A percentile compares a stretch with the other conserved stretches of the same genome.
phyloP scores from a whole-genome alignment of 2,888 invertebrate genomes.

The Chrysolina americana region DNA sequence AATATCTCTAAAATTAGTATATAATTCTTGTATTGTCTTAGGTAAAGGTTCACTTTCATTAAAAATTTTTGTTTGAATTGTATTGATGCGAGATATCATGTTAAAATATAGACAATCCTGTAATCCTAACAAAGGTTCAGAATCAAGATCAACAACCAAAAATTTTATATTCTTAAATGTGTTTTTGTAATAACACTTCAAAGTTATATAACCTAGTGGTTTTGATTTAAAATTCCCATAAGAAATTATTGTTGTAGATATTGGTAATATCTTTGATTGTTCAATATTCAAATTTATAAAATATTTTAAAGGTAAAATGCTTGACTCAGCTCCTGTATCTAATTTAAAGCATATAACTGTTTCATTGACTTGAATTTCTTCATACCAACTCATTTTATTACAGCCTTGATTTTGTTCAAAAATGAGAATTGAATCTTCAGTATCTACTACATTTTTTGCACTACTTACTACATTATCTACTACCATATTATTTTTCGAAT shows the following conservation, averaged over 20 bases:
- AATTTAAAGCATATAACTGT: conserved; percentile 26
- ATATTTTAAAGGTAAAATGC: conserved; percentile 30
- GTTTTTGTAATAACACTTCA: conserved; percentile 32
- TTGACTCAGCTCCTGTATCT: conserved; percentile 32
- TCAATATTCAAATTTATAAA: conserved; percentile 19
- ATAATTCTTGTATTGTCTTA: conserved; percentile 33
- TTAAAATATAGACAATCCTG: conserved; percentile 34
- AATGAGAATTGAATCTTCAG: background rate
- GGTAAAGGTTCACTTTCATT: conserved; percentile 20
- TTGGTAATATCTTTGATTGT: conserved; percentile 6
- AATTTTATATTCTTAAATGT: conserved; percentile 24
- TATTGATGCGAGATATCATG: conserved; percentile 24
- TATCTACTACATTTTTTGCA: background rate
- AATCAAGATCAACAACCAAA: conserved; percentile 33
- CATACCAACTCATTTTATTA: background rate
- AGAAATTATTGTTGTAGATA: conserved; percentile 30
- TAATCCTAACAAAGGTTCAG: conserved; percentile 35
- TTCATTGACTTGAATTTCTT: conserved; percentile 26
- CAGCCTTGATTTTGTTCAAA: background rate
- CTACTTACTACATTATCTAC: conserved; percentile 1
- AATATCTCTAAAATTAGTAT: conserved; percentile 31
- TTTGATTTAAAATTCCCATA: conserved; percentile 36
- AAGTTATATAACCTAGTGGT: conserved; percentile 15
- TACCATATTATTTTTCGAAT: conserved; percentile 12
- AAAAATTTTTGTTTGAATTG: background rate